A percentile compares a stretch with the other conserved stretches of the same genome.
Conservation (phyloP, 1,140 invertebrate species). For the Orchesella cincta region DNA sequence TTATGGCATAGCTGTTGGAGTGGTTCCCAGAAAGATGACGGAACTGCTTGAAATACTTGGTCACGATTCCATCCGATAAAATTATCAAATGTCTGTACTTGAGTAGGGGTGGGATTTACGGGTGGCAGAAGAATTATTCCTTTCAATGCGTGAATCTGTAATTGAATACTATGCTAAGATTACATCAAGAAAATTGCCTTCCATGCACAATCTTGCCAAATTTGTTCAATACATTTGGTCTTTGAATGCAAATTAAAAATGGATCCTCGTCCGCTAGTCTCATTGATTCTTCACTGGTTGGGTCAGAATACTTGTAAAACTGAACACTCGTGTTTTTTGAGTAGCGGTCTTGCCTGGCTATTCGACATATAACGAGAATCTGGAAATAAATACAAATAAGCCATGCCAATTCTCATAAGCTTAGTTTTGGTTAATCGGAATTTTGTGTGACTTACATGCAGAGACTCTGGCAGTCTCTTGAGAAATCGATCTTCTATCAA, state of each 20-base stretch:
- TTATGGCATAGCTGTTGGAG: background rate
- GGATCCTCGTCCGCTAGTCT: background rate
- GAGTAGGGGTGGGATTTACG: background rate
- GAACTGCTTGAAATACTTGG: slow-evolving; percentile 3
- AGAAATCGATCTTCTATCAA: background rate
- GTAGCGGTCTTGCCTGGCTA: background rate
- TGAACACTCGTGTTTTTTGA: background rate
- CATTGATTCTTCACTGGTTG: background rate
- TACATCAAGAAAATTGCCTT: too few species aligned
- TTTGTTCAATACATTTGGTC: slow-evolving; percentile 11
- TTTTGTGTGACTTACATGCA: background rate
- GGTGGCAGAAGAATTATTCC: background rate
- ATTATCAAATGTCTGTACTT: background rate
- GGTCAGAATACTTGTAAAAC: background rate
- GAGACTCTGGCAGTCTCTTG: background rate
- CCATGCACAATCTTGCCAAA: too few species aligned
- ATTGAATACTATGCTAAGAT: background rate
- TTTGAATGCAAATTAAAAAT: background rate
- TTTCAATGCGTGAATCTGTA: background rate
- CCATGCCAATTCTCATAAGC: background rate
- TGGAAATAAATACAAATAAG: slow-evolving; percentile 1
- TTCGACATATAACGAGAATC: background rate
- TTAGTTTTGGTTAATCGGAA: background rate
- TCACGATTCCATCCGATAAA: background rate
- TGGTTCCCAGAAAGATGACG: background rate